phyloP scores from a whole-genome alignment of 1,140 invertebrate species.

The Pseudoatta argentina region DNA sequence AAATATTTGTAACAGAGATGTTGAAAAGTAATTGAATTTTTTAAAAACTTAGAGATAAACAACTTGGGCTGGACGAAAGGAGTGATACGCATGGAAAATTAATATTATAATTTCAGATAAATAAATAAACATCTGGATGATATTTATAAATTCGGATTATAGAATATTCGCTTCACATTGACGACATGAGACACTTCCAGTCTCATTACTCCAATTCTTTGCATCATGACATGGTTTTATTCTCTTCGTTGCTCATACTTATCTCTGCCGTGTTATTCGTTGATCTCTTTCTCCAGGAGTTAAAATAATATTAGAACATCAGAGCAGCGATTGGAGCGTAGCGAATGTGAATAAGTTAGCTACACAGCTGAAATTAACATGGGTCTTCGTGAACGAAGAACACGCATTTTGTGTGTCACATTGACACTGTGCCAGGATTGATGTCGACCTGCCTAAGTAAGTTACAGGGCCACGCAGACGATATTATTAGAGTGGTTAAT shows the following conservation, averaged over 20 bases:
- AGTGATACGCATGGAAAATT: background rate
- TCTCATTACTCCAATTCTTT: background rate
- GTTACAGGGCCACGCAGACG: slow-evolving; percentile 77
- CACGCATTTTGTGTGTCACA: slow-evolving; percentile 76
- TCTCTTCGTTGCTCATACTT: background rate
- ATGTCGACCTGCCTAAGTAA: slow-evolving; percentile 72
- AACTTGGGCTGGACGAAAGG: too few species aligned
- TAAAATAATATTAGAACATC: background rate
- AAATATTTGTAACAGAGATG: too few species aligned
- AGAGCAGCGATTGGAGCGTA: background rate
- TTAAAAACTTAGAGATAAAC: too few species aligned
- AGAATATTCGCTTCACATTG: background rate
- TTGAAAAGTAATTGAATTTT: too few species aligned
- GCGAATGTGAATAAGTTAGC: slow-evolving; percentile 16
- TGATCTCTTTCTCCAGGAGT: background rate
- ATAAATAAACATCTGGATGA: too few species aligned
- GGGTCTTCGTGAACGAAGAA: background rate
- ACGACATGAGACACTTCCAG: background rate
- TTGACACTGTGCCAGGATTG: slow-evolving; percentile 81
- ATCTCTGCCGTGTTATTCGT: background rate
- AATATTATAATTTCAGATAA: background rate
- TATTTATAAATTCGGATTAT: background rate
- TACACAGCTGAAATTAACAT: slow-evolving; percentile 30
- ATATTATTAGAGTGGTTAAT: slow-evolving; percentile 76
- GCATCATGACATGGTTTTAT: background rate